Evolutionary conservation across 2,113 vertebrate species (phyloP).

Genomic region (Dromas ardeola): DNA sequence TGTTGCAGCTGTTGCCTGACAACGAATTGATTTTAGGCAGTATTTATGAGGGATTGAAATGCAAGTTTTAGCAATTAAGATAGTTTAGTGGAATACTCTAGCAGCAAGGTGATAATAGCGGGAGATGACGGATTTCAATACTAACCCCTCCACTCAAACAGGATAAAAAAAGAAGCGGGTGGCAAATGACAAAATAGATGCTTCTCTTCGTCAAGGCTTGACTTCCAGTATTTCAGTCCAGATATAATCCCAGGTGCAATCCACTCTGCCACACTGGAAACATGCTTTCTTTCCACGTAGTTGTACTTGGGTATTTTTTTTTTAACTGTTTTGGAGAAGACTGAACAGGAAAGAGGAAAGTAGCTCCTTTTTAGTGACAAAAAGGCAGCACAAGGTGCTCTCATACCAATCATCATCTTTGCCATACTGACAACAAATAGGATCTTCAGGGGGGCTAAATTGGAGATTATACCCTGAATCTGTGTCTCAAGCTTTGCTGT

Average conservation of each 20-base stretch:
- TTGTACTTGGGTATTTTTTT: background rate
- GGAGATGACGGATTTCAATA: background rate
- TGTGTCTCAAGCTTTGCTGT: background rate
- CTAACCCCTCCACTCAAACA: background rate
- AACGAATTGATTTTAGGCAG: conserved; percentile 39
- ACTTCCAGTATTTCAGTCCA: background rate
- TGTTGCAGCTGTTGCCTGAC: conserved; percentile 20
- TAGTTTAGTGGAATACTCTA: conserved; percentile 31
- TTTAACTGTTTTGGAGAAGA: background rate
- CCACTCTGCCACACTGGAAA: background rate
- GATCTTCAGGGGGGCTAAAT: background rate
- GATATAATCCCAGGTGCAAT: background rate
- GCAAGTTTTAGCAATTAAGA: conserved; percentile 34
- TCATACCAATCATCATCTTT: background rate
- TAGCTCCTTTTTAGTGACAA: rapidly evolving
- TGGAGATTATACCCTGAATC: background rate
- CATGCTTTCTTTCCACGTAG: background rate
- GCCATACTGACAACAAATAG: background rate
- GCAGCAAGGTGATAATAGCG: background rate
- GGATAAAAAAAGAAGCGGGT: background rate
- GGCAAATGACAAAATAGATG: background rate
- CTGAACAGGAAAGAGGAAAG: background rate
- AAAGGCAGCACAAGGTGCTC: background rate
- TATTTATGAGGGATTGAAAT: conserved; percentile 20
- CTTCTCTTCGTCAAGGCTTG: background rate